phyloP scores from a whole-genome alignment of 1,140 invertebrate species.

The Rhizoglyphus robini region DNA sequence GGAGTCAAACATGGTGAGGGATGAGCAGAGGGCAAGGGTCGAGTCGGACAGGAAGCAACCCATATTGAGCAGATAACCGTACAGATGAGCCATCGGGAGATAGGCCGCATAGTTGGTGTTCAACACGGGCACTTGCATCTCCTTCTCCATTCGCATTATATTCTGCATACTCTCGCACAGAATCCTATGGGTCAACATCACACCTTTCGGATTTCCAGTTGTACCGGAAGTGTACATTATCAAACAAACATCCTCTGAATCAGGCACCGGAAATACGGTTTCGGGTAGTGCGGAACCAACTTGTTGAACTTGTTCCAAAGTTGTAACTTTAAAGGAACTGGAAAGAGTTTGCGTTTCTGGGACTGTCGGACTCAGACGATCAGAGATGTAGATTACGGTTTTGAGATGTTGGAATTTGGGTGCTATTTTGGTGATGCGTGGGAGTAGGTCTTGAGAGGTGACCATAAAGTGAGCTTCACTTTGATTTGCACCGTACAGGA shows the following conservation, averaged over 20 bases:
- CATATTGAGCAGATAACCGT: conserved; percentile 41
- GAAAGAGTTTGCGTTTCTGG: conserved; percentile 1
- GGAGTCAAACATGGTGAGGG: conserved; percentile 84
- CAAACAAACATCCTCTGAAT: conserved; percentile 51
- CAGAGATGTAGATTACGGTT: conserved; percentile 9
- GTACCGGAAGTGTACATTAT: conserved; percentile 31
- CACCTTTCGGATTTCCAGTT: conserved; percentile 36
- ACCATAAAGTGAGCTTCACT: conserved; percentile 57
- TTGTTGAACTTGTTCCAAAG: not conserved
- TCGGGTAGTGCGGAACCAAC: not conserved
- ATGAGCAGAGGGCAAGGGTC: conserved; percentile 78
- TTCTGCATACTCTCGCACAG: conserved; percentile 44
- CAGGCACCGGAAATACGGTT: conserved; percentile 37
- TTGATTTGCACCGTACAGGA: conserved; percentile 88
- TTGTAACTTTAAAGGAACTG: conserved; percentile 27
- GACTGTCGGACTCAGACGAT: not conserved
- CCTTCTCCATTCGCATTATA: conserved; percentile 24
- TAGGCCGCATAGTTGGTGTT: conserved; percentile 87
- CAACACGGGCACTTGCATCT: conserved; percentile 55
- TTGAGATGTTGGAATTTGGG: not conserved
- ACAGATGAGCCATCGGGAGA: conserved; percentile 91
- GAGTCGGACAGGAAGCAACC: conserved; percentile 29
- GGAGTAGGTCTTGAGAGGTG: conserved; percentile 29
- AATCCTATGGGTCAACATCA: conserved; percentile 27
- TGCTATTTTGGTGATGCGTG: conserved; percentile 38